A percentile compares a stretch with the other conserved stretches of the same genome.
These are phyloP conservation scores for Microplitis mediator DNA, from an alignment of 1,140 invertebrate species.

Conservation along the genomic window DNA sequence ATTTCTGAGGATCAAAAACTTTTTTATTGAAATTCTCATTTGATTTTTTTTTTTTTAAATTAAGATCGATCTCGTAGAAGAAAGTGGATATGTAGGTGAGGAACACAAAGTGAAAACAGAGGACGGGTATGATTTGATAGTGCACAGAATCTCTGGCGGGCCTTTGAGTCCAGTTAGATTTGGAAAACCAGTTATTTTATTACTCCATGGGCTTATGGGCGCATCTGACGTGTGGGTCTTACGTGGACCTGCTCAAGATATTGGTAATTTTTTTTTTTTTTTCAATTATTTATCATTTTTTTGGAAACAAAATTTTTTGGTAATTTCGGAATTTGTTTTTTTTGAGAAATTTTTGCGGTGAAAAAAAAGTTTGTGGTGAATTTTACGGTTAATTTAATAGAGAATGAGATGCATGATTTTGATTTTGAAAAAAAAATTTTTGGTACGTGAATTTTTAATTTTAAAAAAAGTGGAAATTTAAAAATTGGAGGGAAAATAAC, in stretches of 20 bases:
- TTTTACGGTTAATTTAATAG: too few species aligned
- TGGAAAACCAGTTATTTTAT: constrained; percentile 54
- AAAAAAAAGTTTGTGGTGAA: too few species aligned
- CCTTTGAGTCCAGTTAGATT: constrained; percentile 32
- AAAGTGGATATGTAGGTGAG: constrained; percentile 67
- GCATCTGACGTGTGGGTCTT: constrained; percentile 65
- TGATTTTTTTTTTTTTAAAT: constrained; percentile 17
- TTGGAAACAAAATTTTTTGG: too few species aligned
- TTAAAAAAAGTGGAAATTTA: too few species aligned
- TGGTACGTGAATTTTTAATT: too few species aligned
- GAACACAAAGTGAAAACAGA: constrained; percentile 64
- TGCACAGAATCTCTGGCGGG: constrained; percentile 66
- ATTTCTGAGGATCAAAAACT: not conserved
- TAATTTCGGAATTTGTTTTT: too few species aligned
- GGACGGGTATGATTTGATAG: constrained; percentile 67
- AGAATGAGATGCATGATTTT: too few species aligned
- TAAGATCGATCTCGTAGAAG: constrained; percentile 62
- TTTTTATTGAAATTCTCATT: not conserved
- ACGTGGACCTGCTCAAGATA: constrained; percentile 58
- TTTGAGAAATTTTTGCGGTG: too few species aligned
- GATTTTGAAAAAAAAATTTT: too few species aligned
- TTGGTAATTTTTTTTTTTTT: constrained; percentile 48
- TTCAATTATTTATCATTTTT: not conserved
- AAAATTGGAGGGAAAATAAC: too few species aligned
- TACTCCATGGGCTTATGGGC: constrained; percentile 66